These are phyloP conservation scores for Drosophila nr. perissopoda DNA, from an alignment of 2,888 invertebrate genomes.

Conservation along the genomic window DNA sequence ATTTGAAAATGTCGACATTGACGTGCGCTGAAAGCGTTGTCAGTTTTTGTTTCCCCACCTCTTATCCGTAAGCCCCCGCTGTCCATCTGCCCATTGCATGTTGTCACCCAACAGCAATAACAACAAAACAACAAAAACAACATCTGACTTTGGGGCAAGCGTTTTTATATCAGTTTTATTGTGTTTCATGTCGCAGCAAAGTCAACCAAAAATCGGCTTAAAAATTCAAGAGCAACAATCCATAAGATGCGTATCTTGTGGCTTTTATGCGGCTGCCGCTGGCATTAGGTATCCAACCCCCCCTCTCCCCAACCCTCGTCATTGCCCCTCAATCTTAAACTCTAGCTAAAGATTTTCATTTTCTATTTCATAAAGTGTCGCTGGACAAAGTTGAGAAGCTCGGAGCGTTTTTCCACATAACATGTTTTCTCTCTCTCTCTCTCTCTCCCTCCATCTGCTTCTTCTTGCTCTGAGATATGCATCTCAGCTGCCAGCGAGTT, in stretches of 20 bases:
- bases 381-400: slow-evolving; percentile 47
- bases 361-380: slow-evolving; percentile 63
- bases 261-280: slow-evolving; percentile 57
- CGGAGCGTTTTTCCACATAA: slow-evolving; percentile 46
- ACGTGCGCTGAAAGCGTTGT: slow-evolving; percentile 64
- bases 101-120: slow-evolving; percentile 42
- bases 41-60: slow-evolving; percentile 24
- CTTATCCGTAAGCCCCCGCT: not conserved
- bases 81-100: slow-evolving; percentile 17
- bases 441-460: not conserved
- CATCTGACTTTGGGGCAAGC: slow-evolving; percentile 2
- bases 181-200: slow-evolving; percentile 68
- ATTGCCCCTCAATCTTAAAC: not conserved
- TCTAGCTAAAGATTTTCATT: slow-evolving; percentile 53
- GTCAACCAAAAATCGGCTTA: slow-evolving; percentile 60
- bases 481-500: slow-evolving; percentile 45
- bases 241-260: slow-evolving; percentile 71
- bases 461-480: slow-evolving; percentile 55
- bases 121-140: slow-evolving; percentile 19
- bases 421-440: slow-evolving; percentile 7
- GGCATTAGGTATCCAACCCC: slow-evolving; percentile 19
- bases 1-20: slow-evolving; percentile 70
- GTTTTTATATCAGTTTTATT: slow-evolving; percentile 64
- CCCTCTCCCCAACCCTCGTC: not conserved
- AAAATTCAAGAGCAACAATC: slow-evolving; percentile 66